Evolutionary conservation across 2,113 vertebrate genomes (phyloP), one percentile per base, ranked within the genome.

Genomic region (Chionis minor): DNA sequence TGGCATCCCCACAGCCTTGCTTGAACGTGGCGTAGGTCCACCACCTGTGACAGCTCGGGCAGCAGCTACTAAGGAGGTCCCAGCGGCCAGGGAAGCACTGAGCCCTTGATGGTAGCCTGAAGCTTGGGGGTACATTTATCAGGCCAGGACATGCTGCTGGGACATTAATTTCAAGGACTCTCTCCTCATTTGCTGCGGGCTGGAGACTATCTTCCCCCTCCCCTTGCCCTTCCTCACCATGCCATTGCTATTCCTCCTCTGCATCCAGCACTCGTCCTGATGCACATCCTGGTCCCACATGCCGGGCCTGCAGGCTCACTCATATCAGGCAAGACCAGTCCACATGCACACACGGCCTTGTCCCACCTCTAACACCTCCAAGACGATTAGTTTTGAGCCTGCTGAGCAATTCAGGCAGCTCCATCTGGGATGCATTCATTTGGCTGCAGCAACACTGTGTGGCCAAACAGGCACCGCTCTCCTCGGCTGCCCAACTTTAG

Each of bases 11-110:
- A 42, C 26, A 32, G 51, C 49, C 55, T 81, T 49, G 27, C 58
- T 86, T 0, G 0, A 55, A 86, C 10, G 10, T 4, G 14, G 44
- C 12, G 67, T 5, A 78, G 52, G 47, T 72, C 51, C 19, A 16
- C 4, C 66, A 52, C 16, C 66, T 35, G 4, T 2, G 5, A 71
- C 20, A 52, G 55, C 42, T 83, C 75, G 61, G 75, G 63, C 11
- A 42, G 71, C 11, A 88, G 38, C 62, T n/a, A n/a, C 62, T 52
- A 51, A 59, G 26, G 54, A 80, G 55, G 47, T n/a, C 24, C 27
- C 24, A 44, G 35, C 4, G 7, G 54, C 9, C 27, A 71, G 13
- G 6, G 45, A 62, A 65, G 32, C 54, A 44, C 38, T 47, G 62
- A 59, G 40, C 14, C 38, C 47, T 33, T 33, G 8, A 32, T 14